These are phyloP conservation scores for Metopolophium dirhodum DNA, from an alignment of 1,140 invertebrate species.

Conservation along the genomic window DNA sequence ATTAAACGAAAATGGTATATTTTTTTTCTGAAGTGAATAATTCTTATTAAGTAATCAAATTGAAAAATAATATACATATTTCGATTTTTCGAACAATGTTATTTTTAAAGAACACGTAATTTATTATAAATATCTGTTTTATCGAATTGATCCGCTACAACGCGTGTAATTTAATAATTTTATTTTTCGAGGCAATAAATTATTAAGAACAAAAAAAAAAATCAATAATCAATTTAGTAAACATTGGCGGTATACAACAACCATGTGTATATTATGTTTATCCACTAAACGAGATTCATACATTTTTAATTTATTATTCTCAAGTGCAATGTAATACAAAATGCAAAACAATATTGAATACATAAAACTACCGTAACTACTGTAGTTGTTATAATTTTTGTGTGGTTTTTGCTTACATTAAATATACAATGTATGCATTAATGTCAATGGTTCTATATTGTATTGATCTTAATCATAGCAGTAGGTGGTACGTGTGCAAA, in stretches of 20 bases:
- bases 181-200: background rate
- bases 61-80: background rate
- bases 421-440: background rate
- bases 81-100: too few relatives aligned
- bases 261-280: background rate
- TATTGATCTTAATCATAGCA: background rate
- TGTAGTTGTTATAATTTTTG: background rate
- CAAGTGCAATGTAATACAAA: background rate
- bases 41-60: background rate
- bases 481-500: background rate
- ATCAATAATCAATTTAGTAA: conserved; percentile 2
- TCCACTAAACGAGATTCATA: conserved; percentile 16
- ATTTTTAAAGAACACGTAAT: background rate
- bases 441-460: background rate
- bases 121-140: conserved; percentile 3
- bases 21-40: background rate
- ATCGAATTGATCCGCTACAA: background rate
- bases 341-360: background rate
- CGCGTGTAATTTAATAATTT: background rate
- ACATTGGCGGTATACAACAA: background rate
- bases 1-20: background rate
- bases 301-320: background rate
- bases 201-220: background rate
- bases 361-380: background rate
- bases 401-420: background rate